Evolutionary conservation across 2,113 vertebrate genomes (phyloP).

Genomic region (Dipodomys stephensi): DNA sequence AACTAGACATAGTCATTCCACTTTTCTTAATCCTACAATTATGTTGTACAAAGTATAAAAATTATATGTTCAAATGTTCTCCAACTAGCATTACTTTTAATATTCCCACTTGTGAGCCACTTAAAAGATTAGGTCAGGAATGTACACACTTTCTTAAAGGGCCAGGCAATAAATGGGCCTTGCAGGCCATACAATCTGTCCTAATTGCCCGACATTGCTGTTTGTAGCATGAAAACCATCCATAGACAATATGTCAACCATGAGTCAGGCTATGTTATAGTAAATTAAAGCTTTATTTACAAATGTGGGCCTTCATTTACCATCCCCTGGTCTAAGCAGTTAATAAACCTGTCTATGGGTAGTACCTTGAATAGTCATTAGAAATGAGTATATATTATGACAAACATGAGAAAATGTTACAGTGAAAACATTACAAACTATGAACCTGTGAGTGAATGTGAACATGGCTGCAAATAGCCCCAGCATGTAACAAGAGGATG

Average conservation of each 20-base stretch:
- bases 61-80: not conserved
- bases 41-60: not conserved
- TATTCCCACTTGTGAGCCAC: not conserved
- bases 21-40: not conserved
- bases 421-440: not conserved
- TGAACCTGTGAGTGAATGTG: not conserved
- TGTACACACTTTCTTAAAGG: conserved; percentile 7
- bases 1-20: not conserved
- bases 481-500: not conserved
- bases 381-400: not conserved
- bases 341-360: not conserved
- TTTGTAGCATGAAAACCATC: not conserved
- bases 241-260: not conserved
- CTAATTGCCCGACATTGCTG: not conserved
- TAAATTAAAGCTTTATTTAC: conserved; percentile 41
- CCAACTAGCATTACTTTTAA: not conserved
- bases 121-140: not conserved
- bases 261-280: not conserved
- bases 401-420: not conserved
- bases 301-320: not conserved
- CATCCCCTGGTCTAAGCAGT: not conserved
- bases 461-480: not conserved
- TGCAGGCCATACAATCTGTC: not conserved
- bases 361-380: not conserved
- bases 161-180: not conserved